phyloP scores from a whole-genome alignment of 2,797 vertebrate species.

The Oreonectes daqikongensis region DNA sequence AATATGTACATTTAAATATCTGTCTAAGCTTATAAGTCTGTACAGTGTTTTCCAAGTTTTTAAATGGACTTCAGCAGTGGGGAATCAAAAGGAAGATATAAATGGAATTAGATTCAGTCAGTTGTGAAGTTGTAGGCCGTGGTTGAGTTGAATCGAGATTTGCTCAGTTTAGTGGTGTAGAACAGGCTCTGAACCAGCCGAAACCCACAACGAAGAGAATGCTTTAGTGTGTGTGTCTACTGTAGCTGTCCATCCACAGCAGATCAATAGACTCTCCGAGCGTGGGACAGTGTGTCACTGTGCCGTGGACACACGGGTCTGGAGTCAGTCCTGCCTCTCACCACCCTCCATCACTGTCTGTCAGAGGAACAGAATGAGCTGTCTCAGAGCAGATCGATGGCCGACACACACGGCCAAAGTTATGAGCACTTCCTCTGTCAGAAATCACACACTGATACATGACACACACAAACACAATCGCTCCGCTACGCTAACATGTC shows the following conservation, averaged over 20 bases:
- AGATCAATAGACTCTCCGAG: conserved; percentile 52
- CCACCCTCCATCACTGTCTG: conserved; percentile 86
- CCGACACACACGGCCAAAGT: conserved; percentile 82
- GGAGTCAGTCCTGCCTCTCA: conserved; percentile 39
- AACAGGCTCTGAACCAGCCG: conserved; percentile 1
- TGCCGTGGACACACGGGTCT: conserved; percentile 39
- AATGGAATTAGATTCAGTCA: conserved; percentile 37
- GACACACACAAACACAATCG: conserved; percentile 60
- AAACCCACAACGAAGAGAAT: neutral
- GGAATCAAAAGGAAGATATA: conserved; percentile 16
- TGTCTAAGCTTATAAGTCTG: conserved; percentile 12
- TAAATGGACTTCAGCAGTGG: conserved; percentile 10
- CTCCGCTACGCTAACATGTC: conserved; percentile 66
- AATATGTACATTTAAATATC: neutral
- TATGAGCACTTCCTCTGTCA: conserved; percentile 84
- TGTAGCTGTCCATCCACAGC: conserved; percentile 29
- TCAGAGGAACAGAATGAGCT: conserved; percentile 96
- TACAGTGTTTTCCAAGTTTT: neutral
- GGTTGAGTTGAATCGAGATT: conserved; percentile 27
- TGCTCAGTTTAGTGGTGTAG: conserved; percentile 16
- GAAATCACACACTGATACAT: conserved; percentile 81
- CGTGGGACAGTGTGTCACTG: conserved; percentile 55
- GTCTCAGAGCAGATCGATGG: conserved; percentile 92
- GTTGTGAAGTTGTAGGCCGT: conserved; percentile 35
- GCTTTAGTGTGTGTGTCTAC: conserved; percentile 25